Conservation (phyloP, 2,888 invertebrate genomes). For the Andrena haemorrhoa region DNA sequence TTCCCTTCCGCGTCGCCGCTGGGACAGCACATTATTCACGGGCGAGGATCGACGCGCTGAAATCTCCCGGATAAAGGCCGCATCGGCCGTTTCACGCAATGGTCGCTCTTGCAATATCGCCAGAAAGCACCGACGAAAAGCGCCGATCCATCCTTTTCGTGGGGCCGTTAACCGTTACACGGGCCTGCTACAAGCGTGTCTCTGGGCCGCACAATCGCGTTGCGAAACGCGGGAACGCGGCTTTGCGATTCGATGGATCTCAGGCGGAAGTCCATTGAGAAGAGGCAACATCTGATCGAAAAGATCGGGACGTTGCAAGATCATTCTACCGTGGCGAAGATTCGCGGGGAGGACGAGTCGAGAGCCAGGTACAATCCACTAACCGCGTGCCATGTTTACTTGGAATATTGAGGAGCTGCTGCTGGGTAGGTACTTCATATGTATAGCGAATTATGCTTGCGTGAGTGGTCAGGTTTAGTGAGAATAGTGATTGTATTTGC, state of each 20-base stretch:
- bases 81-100: slow-evolving; percentile 6
- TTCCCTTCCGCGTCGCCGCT: slow-evolving; percentile 29
- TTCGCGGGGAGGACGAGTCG: too few relatives aligned
- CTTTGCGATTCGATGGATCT: slow-evolving; percentile 17
- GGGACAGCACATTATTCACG: slow-evolving; percentile 24
- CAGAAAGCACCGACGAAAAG: slow-evolving; percentile 27
- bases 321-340: too few relatives aligned
- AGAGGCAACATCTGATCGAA: too few relatives aligned
- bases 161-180: background rate
- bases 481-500: too few relatives aligned
- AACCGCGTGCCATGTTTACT: too few relatives aligned
- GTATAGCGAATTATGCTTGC: too few relatives aligned
- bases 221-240: slow-evolving; percentile 21
- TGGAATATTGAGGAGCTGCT: too few relatives aligned
- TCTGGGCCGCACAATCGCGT: slow-evolving; percentile 25
- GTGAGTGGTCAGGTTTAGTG: too few relatives aligned
- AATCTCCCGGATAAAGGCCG: slow-evolving; percentile 15
- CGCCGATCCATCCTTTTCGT: slow-evolving; percentile 4
- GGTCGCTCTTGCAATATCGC: slow-evolving; percentile 21
- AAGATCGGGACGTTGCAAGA: too few relatives aligned
- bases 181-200: slow-evolving; percentile 16
- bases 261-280: background rate
- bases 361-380: too few relatives aligned
- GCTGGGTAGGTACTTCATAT: too few relatives aligned
- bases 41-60: slow-evolving; percentile 23